Percentiles rank a stretch among this genome's conserved stretches.
These are phyloP conservation scores for Sebastolobus altivelis DNA, from an alignment of 2,797 vertebrate genomes.

Conservation along the genomic window DNA sequence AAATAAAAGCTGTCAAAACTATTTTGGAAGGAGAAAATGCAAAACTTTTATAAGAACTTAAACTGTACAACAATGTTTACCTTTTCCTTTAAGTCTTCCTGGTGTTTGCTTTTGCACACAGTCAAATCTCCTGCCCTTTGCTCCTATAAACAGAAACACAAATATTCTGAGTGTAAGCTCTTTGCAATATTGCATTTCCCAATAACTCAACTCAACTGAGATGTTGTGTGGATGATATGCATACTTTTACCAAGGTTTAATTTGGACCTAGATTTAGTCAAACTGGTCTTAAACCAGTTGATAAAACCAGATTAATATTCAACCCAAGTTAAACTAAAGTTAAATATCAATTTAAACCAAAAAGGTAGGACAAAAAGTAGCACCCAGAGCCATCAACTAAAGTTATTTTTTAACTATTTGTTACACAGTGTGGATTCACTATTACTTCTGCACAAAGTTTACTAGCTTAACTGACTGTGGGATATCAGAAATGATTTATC, in stretches of 20 bases:
- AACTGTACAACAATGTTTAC: constrained; percentile 26
- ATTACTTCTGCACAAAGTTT: background rate
- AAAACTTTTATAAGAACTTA: background rate
- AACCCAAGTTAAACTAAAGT: background rate
- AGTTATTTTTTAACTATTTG: background rate
- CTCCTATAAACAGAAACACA: constrained; percentile 70
- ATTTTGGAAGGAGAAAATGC: background rate
- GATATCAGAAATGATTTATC: background rate
- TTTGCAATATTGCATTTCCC: background rate
- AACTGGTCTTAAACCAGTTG: background rate
- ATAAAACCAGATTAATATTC: background rate
- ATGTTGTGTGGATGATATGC: background rate
- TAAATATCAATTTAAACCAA: background rate
- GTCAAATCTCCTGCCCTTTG: constrained; percentile 17
- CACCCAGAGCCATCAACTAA: background rate
- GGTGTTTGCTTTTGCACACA: constrained; percentile 13
- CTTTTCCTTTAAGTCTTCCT: constrained; percentile 43
- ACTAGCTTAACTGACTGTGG: background rate
- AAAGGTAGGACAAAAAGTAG: background rate
- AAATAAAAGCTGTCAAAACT: background rate
- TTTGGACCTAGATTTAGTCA: background rate
- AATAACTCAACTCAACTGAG: background rate
- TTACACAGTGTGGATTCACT: background rate
- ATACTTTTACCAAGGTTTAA: background rate
- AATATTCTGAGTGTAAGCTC: background rate